Conservation (phyloP, 2,113 vertebrate genomes). For the Notechis scutatus region DNA sequence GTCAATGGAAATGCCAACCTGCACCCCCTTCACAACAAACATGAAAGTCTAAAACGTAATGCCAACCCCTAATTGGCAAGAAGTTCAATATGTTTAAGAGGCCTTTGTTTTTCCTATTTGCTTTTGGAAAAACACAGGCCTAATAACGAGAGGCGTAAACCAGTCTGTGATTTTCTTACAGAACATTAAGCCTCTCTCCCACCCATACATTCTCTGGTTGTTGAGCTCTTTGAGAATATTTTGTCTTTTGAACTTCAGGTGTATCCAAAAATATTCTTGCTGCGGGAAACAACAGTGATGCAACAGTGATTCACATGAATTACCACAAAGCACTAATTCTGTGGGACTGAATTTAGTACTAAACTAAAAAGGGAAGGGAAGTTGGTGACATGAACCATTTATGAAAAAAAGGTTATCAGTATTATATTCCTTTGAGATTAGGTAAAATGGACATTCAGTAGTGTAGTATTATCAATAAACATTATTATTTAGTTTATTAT, state of each 20-base stretch:
- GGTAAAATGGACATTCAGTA: not conserved
- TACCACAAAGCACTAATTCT: not conserved
- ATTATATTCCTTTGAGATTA: not conserved
- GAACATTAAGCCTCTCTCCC: not conserved
- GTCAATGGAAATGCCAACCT: slow-evolving; percentile 5
- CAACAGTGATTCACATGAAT: not conserved
- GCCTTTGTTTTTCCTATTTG: not conserved
- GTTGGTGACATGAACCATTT: not conserved
- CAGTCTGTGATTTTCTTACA: not conserved
- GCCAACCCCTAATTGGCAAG: not conserved
- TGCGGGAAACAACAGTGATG: not conserved
- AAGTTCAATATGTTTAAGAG: not conserved
- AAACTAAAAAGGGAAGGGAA: not conserved
- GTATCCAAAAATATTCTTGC: slow-evolving; percentile 1
- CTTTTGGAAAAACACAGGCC: not conserved
- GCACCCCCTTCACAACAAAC: not conserved
- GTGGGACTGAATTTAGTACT: not conserved
- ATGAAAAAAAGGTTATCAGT: not conserved
- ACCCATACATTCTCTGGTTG: not conserved
- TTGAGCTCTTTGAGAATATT: slow-evolving; percentile 11
- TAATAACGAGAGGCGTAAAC: not conserved
- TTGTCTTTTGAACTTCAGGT: slow-evolving; percentile 13
- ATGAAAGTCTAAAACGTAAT: not conserved
- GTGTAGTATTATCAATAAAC: not conserved
- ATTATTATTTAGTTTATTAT: too few relatives aligned